phyloP scores from a whole-genome alignment of 2,113 vertebrate genomes.

The Osmerus eperlanus region DNA sequence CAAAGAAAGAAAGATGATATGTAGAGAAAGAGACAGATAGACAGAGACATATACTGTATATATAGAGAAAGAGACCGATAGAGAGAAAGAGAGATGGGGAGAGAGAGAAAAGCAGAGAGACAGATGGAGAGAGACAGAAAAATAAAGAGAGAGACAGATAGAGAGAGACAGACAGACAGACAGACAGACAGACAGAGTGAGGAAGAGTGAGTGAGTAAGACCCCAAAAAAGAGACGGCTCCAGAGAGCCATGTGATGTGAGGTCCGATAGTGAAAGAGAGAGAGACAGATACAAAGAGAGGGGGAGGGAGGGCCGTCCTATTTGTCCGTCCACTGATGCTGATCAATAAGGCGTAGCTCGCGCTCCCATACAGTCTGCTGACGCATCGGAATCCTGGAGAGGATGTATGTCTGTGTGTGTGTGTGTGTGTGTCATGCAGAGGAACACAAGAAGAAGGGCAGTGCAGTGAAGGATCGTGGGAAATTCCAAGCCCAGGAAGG shows the following conservation, averaged over 20 bases:
- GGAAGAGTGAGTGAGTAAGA: constrained; percentile 11
- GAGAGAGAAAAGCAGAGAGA: neutral
- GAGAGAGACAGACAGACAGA: no score
- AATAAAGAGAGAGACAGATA: no score
- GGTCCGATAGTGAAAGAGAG: no score
- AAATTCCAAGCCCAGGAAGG: neutral
- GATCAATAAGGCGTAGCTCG: no score
- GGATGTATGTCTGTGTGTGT: no score
- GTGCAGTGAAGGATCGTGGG: neutral
- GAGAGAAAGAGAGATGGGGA: neutral
- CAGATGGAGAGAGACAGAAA: neutral
- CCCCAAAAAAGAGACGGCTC: no score
- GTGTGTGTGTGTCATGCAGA: no score
- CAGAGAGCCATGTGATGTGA: no score
- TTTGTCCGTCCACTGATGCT: no score
- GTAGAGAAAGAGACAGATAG: neutral
- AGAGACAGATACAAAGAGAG: constrained; percentile 6
- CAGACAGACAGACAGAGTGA: constrained; percentile 16
- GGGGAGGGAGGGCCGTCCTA: neutral
- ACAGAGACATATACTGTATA: neutral
- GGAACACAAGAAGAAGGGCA: neutral
- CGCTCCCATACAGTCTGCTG: no score
- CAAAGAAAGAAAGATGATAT: constrained; percentile 15
- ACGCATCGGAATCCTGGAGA: no score
- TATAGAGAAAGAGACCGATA: neutral